Percentiles rank a stretch among this genome's conserved stretches.
Conservation (phyloP, 2,797 vertebrate genomes). For the Podarcis siculus region DNA sequence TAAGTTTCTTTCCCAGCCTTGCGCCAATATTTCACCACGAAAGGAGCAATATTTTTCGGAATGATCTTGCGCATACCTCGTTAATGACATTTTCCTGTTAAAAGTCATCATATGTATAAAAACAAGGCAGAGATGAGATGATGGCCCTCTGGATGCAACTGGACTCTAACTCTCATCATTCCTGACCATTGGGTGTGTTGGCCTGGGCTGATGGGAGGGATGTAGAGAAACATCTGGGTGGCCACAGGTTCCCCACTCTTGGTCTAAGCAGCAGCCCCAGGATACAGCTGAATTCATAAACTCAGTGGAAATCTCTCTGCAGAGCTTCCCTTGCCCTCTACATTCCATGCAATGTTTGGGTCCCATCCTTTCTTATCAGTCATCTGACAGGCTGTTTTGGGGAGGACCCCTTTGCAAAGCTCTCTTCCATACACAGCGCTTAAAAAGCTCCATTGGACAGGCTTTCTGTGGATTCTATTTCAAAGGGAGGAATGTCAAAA, state of each 20-base stretch:
- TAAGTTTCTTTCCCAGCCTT: background rate
- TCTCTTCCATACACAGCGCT: constrained; percentile 46
- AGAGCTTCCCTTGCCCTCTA: background rate
- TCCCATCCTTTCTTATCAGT: background rate
- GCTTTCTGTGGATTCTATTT: constrained; percentile 70
- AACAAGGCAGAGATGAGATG: background rate
- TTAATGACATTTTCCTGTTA: background rate
- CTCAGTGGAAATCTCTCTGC: background rate
- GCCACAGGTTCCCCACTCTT: background rate
- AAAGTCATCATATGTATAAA: background rate
- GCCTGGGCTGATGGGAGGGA: background rate
- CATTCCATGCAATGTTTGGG: background rate
- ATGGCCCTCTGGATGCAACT: background rate
- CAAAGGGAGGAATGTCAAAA: constrained; percentile 75
- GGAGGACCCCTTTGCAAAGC: constrained; percentile 27
- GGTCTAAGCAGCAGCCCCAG: background rate
- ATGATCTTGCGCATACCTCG: background rate
- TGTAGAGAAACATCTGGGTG: background rate
- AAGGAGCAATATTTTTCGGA: background rate
- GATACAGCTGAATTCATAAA: background rate
- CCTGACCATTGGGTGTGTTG: background rate
- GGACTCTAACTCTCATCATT: background rate
- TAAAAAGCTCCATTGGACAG: constrained; percentile 60
- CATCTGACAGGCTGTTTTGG: constrained; percentile 31
- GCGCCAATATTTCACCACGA: background rate